Conservation (phyloP, 2,113 vertebrate species). For the Eupsittula cactorum region DNA sequence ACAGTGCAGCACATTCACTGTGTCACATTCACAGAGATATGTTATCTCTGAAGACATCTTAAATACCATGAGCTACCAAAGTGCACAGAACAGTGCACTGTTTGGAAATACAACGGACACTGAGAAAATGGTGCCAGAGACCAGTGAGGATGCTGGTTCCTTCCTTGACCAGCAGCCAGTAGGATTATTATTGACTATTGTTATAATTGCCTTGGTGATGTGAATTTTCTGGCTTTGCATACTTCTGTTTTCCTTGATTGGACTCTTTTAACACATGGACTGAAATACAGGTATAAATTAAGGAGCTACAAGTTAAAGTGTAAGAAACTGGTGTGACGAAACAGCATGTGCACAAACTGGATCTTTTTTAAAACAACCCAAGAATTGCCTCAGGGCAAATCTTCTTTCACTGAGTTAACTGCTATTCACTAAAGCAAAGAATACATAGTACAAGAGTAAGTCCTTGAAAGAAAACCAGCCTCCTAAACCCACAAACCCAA, state of each 20-base stretch:
- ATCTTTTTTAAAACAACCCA: not conserved
- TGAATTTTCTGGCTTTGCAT: not conserved
- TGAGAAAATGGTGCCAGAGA: not conserved
- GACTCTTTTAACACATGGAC: not conserved
- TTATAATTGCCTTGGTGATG: not conserved
- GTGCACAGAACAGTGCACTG: not conserved
- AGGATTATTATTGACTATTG: not conserved
- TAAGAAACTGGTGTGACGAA: not conserved
- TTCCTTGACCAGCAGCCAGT: not conserved
- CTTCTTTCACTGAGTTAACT: constrained; percentile 31
- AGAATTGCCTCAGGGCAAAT: constrained; percentile 18
- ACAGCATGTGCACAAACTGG: not conserved
- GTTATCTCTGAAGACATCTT: not conserved
- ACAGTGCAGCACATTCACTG: fast-evolving
- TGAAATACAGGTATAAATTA: not conserved
- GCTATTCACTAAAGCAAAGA: constrained; percentile 41
- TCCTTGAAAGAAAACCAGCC: constrained; percentile 73
- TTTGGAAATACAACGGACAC: not conserved
- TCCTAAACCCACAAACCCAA: constrained; percentile 72
- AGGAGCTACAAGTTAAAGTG: not conserved
- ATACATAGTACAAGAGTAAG: constrained; percentile 70
- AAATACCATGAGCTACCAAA: fast-evolving
- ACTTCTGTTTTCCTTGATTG: not conserved
- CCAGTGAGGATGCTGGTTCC: not conserved
- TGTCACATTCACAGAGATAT: not conserved